phyloP scores from a whole-genome alignment of 1,140 invertebrate species.

The Drosophila arawakana region DNA sequence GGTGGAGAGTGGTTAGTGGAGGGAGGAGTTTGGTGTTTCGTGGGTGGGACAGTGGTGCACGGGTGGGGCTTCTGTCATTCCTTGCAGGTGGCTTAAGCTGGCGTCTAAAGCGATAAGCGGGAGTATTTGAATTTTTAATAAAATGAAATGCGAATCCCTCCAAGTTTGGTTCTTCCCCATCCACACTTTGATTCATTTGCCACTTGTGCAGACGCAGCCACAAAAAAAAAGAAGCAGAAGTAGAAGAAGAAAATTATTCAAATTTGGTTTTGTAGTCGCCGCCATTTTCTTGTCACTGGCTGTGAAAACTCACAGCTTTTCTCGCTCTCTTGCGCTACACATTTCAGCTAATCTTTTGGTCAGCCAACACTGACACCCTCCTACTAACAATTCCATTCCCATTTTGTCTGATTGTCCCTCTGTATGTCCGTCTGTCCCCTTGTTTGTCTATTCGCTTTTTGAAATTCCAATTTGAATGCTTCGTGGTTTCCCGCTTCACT shows the following conservation, averaged over 20 bases:
- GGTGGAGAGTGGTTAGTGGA: slow-evolving; percentile 3
- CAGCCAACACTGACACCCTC: slow-evolving; percentile 55
- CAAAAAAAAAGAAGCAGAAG: slow-evolving; percentile 6
- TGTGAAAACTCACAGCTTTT: slow-evolving; percentile 78
- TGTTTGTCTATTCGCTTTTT: slow-evolving; percentile 71
- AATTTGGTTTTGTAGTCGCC: slow-evolving; percentile 68
- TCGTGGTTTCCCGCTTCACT: slow-evolving; percentile 50
- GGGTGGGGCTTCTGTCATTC: slow-evolving; percentile 26
- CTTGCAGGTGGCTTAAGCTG: slow-evolving; percentile 73
- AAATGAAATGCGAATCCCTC: slow-evolving; percentile 76
- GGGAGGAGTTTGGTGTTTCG: neutral
- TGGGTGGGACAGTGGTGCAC: neutral
- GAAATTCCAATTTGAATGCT: slow-evolving; percentile 82
- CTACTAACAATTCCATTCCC: neutral
- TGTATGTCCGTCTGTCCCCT: slow-evolving; percentile 39
- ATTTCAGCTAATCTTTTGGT: slow-evolving; percentile 75
- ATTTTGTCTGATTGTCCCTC: neutral
- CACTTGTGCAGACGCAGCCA: slow-evolving; percentile 47
- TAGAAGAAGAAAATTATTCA: slow-evolving; percentile 60
- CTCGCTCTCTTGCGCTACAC: slow-evolving; percentile 25
- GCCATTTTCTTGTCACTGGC: slow-evolving; percentile 78
- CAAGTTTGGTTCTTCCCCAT: slow-evolving; percentile 27
- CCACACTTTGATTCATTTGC: slow-evolving; percentile 51
- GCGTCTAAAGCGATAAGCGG: slow-evolving; percentile 76
- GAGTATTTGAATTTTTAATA: slow-evolving; percentile 83